Evolutionary conservation across 2,797 vertebrate species (phyloP), one percentile per base, ranked within the genome.

Genomic region (Fratercula arctica): DNA sequence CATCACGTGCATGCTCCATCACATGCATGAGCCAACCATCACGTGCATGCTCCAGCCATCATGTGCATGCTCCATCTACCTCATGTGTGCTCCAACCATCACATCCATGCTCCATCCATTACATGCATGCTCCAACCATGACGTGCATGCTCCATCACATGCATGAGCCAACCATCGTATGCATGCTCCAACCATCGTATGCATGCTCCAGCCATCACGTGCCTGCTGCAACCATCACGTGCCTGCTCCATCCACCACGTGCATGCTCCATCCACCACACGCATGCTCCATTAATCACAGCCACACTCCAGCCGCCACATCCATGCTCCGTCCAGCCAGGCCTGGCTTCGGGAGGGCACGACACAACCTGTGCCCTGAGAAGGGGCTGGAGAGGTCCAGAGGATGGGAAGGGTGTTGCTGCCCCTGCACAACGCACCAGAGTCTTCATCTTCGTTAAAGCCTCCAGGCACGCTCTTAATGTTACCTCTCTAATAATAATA

Each of bases 401-500:
- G 70, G 39, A 18, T 16, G 31, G 3, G 35, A 9, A 25, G 6
- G 39, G 33, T 25, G 9, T 1, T 9, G 24, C 3, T 59, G 24
- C 61, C 66, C 51, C 80, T 28, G 28, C 31, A 4, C 19, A 21
- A 10, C 3, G 0, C 70, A 8, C 17, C 0, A 3, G 54, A 57
- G 10, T 9, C 17, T 79, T 57, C 72, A 11, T 68, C 88, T 66
- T 23, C 1, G 11, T 46, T 56, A 39, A 59, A 66, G 25, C 93
- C 94, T 90, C 69, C 37, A n/a, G 83, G 79, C 78, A 6, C 16
- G 26, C 54, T 84, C 57, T 57, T 87, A 66, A 67, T 56, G 76
- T 63, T 85, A 51, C 80, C 93, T 74, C 93, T 56, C 78, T 79
- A 83, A 79, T 92, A 87, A 66, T 61, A 92, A 85, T 83, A 89